Base-by-base conservation (phyloP, 1,140 invertebrate species). In the Drosophila kurseongensis region DNA sequence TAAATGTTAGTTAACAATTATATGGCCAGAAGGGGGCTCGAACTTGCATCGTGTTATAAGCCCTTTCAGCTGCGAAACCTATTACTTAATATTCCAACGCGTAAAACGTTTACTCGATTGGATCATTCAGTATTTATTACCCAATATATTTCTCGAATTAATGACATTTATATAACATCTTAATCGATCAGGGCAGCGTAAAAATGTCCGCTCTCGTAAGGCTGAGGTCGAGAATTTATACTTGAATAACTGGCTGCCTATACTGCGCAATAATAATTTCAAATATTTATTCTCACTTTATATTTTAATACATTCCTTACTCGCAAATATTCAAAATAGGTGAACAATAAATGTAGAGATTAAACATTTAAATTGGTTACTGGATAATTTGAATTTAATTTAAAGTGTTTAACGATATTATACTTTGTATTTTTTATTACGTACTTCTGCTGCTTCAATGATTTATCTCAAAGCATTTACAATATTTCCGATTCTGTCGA, bases 1-100 rank as follows among this genome's bases (percentile, higher is more conserved):
- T 59, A 38, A 58, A 47, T 47, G 14, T 45, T 65, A 35, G 29
- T 50, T 29, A 12, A 44, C 27, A 23, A 35, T 67, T 50, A 63
- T 18, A 23, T 42, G 36, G 47, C 29, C 23, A 35, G 14, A 41
- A 23, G 14, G 45, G 60, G 29, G 29, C 27, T 63, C 27, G 29
- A 35, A 52, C 32, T 16, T 36, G 13, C 18, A n/a, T 1, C 4
- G 27, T 2, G 27, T 2, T 32, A 36, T 16, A 35, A 50, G 1
- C 48, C 48, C 48, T 50, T 51, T 13, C 10, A 32, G 29, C 3
- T 32, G 2, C 16, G 14, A 14, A 51, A 23, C 9, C 29, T 13
- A 63, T 65, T 44, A 51, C n/a, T 51, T 12, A 67, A 35, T 32
- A 4, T 50, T 63, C 29, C 27, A 35, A 29, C 4, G 23, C 5